A percentile compares a stretch with the other conserved stretches of the same genome.
phyloP scores from a whole-genome alignment of 2,113 vertebrate genomes.

The Malurus melanocephalus region DNA sequence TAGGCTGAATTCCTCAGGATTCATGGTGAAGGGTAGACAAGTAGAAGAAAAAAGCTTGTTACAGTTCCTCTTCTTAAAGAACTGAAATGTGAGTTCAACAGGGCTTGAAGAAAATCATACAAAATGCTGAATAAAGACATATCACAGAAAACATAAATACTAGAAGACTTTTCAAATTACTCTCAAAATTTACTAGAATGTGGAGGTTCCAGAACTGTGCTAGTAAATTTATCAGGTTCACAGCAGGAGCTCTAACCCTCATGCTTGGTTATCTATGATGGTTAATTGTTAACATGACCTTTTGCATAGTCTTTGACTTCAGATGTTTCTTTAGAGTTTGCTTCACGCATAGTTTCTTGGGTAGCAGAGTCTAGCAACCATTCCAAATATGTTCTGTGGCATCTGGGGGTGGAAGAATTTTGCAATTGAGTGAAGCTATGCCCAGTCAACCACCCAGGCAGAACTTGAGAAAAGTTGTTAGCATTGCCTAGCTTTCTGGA shows the following conservation, averaged over 20 bases:
- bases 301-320: not conserved
- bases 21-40: not conserved
- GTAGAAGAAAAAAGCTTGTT: not conserved
- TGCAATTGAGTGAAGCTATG: not conserved
- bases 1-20: not conserved
- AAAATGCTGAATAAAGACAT: not conserved
- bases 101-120: not conserved
- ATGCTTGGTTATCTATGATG: not conserved
- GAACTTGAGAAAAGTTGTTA: not conserved
- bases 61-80: not conserved
- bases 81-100: not conserved
- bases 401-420: not conserved
- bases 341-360: not conserved
- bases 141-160: not conserved
- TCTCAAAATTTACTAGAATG: not conserved
- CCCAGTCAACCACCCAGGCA: not conserved
- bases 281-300: not conserved
- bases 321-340: not conserved
- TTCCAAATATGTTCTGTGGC: not conserved
- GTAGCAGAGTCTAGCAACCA: not conserved
- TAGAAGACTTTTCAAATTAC: not conserved
- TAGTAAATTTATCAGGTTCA: not conserved
- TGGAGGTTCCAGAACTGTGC: not conserved
- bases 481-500: not conserved
- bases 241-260: not conserved